Evolutionary conservation across 2,113 vertebrate genomes (phyloP), one percentile per base, ranked within the genome.

Genomic region (Melanostigma gelatinosum): DNA sequence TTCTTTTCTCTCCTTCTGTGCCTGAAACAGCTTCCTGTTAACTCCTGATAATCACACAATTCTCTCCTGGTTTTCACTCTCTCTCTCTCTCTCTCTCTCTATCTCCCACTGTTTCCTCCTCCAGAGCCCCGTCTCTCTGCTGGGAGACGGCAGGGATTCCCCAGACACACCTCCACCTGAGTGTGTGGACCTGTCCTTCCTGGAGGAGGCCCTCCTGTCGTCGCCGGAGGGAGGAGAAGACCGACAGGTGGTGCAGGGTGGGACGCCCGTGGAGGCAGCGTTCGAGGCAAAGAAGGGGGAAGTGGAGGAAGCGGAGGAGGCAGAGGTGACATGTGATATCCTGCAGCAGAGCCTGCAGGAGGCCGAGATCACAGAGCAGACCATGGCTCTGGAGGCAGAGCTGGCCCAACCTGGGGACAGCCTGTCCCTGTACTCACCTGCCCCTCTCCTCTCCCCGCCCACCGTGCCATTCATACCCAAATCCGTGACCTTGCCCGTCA

Each of bases 341-440:
- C 93, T 96, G 61, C 95, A 94, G 83, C 95, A 95, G 87, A 95
- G 95, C 76, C 91, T 95, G 61, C 95, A 95, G 88, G 95, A 96
- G 89, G 95, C 95, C 0, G 93, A 96, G 67, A 96, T 96, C 88
- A 96, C 94, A 0, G 95, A 95, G 88, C 95, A 96, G 88, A 96
- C 95, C 36, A 91, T 95, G 87, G 93, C 94, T 52, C 92, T 95
- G 81, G 95, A 95, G 78, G 94, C 94, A 13, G 94, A 91, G 24
- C 88, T 95, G 69, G 80, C 87, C 46, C 92, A 91, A 9, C 60
- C 90, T 2, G 92, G 90, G 40, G 94, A 94, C 27, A 61, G 46
- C n/a, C 77, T 93, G 77, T 92, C 94, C 11, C 85, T 95, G 32
- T 94, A 94, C 80, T 84, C 93, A 0, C 92, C 88, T 1, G 73